phyloP scores from a whole-genome alignment of 2,797 vertebrate species.

The Coccyzus lansbergi region DNA sequence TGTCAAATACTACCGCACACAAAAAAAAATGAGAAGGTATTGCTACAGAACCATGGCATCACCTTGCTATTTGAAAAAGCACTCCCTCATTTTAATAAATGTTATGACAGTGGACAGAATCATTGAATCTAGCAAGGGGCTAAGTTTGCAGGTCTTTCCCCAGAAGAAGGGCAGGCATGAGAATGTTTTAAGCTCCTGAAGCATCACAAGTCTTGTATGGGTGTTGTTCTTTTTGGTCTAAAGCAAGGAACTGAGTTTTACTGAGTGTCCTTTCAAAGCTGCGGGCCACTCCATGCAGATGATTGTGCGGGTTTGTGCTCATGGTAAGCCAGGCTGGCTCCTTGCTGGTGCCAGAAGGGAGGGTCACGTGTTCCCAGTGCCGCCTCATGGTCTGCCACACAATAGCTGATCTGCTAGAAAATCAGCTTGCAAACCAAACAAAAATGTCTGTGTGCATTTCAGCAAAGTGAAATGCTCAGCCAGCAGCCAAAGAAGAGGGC shows the following conservation, averaged over 20 bases:
- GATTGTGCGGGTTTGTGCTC: no score
- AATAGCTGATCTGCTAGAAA: neutral
- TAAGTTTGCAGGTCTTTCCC: neutral
- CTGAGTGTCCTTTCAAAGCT: neutral
- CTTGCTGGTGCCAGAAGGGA: neutral
- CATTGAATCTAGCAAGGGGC: rapidly evolving
- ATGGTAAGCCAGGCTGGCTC: no score
- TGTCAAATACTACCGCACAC: neutral
- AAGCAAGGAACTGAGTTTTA: neutral
- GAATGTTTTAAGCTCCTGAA: neutral
- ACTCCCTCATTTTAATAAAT: neutral
- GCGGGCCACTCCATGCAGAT: no score
- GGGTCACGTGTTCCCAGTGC: rapidly evolving
- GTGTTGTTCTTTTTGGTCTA: neutral
- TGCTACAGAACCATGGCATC: neutral
- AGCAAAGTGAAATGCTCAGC: no score
- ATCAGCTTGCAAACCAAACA: neutral
- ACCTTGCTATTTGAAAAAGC: neutral
- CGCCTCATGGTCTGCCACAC: neutral
- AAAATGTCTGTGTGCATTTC: neutral
- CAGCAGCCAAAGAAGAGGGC: neutral
- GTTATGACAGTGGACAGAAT: no score
- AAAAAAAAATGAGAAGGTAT: neutral
- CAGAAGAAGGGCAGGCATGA: neutral
- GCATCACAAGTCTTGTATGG: neutral